Base-by-base conservation (phyloP, 2,888 invertebrate species). In the Nephrotoma flavescens region DNA sequence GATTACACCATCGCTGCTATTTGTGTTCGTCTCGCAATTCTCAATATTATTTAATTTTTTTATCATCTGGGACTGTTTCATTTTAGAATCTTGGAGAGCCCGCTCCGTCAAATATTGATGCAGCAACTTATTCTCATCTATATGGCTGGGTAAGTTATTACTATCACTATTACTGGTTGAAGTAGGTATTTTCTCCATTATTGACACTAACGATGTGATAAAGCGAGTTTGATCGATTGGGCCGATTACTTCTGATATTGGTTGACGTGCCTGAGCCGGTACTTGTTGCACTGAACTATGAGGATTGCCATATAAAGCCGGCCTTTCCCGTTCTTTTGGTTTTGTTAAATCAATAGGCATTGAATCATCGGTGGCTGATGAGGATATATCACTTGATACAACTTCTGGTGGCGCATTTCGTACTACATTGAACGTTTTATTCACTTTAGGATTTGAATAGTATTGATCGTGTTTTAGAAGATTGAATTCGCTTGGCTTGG, bases 61-160 rank as follows among this genome's bases (percentile, higher is more conserved):
- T 87, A 89, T 90, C 87, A 90, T 90, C 90, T 94, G 94, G 88
- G 94, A 94, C 90, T 95, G 95, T 90, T 95, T 96, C 87, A 95
- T 94, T 90, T 94, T 94, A 57, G 94, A 93, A 89, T 95, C 95
- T 89, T 94, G 93, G 86, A 95, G 91, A 15, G 95, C 95, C 89
- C 95, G 93, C 89, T 95, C 95, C 1, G 95, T 95, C 86, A 95
- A 92, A 90, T 96, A 96, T 0, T 94, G 95, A 88, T 95, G 95
- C 86, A 95, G 91, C 93, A 95, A 94, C 6, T 94, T 93, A 88
- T 94, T 94, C 52, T 95, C 94, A 87, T 93, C 92, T 31, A 92
- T 86, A 86, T 42, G 86, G 0, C n/a, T 31, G 0, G 86, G 41
- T 5, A 41, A n/a, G 42, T n/a, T 41, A 15, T 52, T 52, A 45